A percentile compares a stretch with the other conserved stretches of the same genome.
Evolutionary conservation across 2,888 invertebrate species (phyloP).

Genomic region (Arge pagana): DNA sequence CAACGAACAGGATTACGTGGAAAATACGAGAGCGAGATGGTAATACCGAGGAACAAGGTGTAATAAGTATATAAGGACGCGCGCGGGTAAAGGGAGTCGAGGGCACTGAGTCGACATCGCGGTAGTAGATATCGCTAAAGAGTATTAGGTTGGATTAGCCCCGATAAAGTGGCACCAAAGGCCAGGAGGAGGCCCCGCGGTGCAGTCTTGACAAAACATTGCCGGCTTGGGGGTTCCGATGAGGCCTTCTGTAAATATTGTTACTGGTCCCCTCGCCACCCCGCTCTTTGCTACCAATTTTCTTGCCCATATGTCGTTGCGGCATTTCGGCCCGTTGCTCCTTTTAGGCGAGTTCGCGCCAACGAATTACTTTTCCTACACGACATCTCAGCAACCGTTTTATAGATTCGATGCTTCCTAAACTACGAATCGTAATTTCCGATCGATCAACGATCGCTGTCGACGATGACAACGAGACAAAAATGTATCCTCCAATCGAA

Average conservation of each 20-base stretch:
- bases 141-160: conserved; percentile 54
- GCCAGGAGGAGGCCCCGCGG: conserved; percentile 38
- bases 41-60: conserved; percentile 51
- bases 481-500: no score
- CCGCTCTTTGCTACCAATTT: conserved; percentile 52
- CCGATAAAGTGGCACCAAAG: conserved; percentile 51
- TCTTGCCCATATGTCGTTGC: conserved; percentile 52
- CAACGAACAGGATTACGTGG: no score
- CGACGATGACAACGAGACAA: no score
- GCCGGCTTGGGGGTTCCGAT: conserved; percentile 44
- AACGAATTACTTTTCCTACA: background rate
- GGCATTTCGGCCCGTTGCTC: conserved; percentile 31
- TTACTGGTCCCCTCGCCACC: conserved; percentile 48
- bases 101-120: conserved; percentile 6
- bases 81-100: conserved; percentile 39
- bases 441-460: no score
- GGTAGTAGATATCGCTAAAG: conserved; percentile 52
- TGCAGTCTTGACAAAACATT: conserved; percentile 57
- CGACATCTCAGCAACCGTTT: no score
- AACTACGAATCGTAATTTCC: background rate
- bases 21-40: conserved; percentile 57
- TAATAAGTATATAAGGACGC: conserved; percentile 55
- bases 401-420: no score
- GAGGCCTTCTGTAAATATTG: conserved; percentile 56
- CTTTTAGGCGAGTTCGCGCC: conserved; percentile 11